These are phyloP conservation scores for Lasioglossum vierecki DNA, from an alignment of 2,888 invertebrate species.

Conservation along the genomic window DNA sequence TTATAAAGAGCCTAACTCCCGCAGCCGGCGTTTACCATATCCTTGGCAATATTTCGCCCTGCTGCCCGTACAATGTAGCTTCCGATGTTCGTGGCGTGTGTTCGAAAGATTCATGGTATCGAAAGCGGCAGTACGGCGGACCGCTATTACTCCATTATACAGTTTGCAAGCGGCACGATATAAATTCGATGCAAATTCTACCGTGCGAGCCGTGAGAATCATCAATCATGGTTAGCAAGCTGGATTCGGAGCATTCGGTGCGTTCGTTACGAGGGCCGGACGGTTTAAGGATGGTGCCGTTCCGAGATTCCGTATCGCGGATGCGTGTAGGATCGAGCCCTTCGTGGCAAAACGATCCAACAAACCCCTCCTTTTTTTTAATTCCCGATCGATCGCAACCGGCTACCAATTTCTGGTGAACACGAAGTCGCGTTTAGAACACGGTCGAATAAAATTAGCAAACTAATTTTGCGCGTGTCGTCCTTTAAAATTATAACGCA, in stretches of 20 bases:
- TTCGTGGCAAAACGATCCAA: not conserved
- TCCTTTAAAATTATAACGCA: not conserved
- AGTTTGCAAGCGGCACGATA: constrained; percentile 51
- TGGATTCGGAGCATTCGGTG: constrained; percentile 38
- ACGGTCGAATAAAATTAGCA: not conserved
- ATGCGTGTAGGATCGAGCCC: not conserved
- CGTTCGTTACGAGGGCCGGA: constrained; percentile 6
- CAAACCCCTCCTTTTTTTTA: not conserved
- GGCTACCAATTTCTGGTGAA: not conserved
- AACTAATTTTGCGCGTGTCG: not conserved
- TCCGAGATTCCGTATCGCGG: not conserved
- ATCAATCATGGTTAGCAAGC: constrained; percentile 58
- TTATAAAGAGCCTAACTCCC: constrained; percentile 32
- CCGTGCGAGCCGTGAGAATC: constrained; percentile 58
- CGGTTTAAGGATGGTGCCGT: constrained; percentile 14
- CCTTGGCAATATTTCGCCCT: constrained; percentile 48
- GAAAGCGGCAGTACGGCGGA: constrained; percentile 54
- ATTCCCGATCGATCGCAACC: not conserved
- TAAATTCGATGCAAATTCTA: constrained; percentile 64
- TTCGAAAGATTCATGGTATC: constrained; percentile 59
- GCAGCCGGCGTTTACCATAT: constrained; percentile 59
- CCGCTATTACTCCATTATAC: constrained; percentile 59
- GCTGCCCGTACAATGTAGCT: constrained; percentile 49
- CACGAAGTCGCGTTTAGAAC: not conserved
- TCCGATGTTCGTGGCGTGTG: constrained; percentile 55